A percentile compares a stretch with the other conserved stretches of the same genome.
Evolutionary conservation across 2,113 vertebrate species (phyloP).

Genomic region (Aspidoscelis tigris): DNA sequence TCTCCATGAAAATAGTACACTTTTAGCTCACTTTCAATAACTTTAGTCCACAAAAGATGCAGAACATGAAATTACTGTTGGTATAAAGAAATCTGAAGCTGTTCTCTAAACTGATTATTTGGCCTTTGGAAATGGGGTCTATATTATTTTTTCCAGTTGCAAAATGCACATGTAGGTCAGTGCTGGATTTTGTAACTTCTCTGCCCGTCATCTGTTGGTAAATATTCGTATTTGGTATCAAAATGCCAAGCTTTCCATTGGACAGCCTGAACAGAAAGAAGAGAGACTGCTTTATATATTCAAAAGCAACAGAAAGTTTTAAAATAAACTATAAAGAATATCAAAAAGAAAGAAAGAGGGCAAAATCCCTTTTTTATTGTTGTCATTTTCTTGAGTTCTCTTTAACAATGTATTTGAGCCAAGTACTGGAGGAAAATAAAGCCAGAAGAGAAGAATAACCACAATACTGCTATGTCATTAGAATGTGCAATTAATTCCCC

Average conservation of each 20-base stretch:
- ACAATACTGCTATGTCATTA: not conserved
- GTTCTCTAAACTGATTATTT: too few species aligned
- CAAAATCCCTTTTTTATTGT: not conserved
- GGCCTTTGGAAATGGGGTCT: too few species aligned
- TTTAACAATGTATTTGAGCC: not conserved
- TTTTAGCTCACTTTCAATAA: too few species aligned
- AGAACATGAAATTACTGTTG: too few species aligned
- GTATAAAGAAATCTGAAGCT: too few species aligned
- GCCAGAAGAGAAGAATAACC: not conserved
- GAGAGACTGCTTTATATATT: not conserved
- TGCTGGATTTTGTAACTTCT: not conserved
- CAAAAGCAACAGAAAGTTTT: not conserved
- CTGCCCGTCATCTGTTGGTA: not conserved
- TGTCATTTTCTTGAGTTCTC: not conserved
- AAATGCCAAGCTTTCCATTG: not conserved
- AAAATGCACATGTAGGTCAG: not conserved
- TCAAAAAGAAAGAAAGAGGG: not conserved
- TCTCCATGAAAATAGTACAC: too few species aligned
- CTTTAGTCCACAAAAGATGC: too few species aligned
- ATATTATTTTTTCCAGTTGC: not conserved
- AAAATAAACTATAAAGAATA: not conserved
- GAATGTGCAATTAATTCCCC: not conserved
- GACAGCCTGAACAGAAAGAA: not conserved
- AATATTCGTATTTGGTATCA: not conserved
- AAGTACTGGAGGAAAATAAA: not conserved